phyloP scores from a whole-genome alignment of 2,113 vertebrate species.

The Cairina moschata region DNA sequence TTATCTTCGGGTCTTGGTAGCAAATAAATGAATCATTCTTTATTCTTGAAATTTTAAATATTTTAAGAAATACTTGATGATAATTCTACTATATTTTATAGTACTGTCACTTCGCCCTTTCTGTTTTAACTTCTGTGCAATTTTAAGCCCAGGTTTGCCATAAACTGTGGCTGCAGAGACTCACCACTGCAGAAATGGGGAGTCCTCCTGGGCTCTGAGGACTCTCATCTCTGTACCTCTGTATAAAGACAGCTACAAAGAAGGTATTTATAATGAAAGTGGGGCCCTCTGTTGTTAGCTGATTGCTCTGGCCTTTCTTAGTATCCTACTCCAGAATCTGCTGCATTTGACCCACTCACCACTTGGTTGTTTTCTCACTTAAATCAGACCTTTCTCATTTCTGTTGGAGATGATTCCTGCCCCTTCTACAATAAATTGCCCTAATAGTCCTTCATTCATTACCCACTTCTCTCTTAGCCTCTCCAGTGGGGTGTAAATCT shows the following conservation, averaged over 20 bases:
- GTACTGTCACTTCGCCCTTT: not conserved
- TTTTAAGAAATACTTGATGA: not conserved
- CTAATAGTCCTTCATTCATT: not conserved
- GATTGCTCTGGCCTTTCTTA: not conserved
- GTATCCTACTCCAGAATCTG: not conserved
- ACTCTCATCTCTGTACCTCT: too few species aligned
- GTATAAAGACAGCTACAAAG: not conserved
- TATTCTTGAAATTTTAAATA: conserved; percentile 21
- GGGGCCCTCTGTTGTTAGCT: not conserved
- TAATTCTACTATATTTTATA: not conserved
- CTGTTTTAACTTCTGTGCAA: not conserved
- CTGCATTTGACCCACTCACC: not conserved
- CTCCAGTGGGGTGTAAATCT: not conserved
- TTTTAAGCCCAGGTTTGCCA: not conserved
- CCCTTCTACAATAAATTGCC: not conserved
- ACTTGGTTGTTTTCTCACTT: not conserved
- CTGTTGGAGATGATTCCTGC: not conserved
- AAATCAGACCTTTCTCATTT: not conserved
- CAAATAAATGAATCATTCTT: conserved; percentile 34
- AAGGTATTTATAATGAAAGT: not conserved
- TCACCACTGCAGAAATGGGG: not conserved
- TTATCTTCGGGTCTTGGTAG: not conserved
- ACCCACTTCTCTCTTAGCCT: not conserved
- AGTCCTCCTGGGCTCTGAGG: not conserved
- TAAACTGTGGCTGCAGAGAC: not conserved